Conservation (phyloP, 2,797 vertebrate species). For the Spinibarbus caldwelli region DNA sequence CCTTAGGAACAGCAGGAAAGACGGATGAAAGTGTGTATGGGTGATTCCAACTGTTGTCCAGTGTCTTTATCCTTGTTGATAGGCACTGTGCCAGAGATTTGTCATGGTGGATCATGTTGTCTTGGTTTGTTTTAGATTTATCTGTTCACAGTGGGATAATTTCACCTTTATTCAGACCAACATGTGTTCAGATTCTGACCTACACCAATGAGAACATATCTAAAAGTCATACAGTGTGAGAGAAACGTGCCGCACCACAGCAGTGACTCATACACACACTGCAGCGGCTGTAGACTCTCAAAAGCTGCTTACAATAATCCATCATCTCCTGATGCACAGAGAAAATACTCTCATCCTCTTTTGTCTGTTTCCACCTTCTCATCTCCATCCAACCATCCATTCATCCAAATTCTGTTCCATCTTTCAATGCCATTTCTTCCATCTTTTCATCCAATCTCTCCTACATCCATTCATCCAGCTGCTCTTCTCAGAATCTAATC, state of each 20-base stretch:
- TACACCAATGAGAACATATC: background rate
- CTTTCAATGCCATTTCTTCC: background rate
- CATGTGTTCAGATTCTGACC: background rate
- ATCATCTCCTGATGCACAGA: conserved; percentile 1
- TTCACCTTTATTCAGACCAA: background rate
- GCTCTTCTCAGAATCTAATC: background rate
- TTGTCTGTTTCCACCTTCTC: background rate
- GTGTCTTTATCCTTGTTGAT: background rate
- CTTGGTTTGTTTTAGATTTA: conserved; percentile 9
- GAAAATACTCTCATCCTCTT: conserved; percentile 3
- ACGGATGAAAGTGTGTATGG: background rate
- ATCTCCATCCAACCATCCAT: background rate
- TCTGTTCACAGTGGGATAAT: background rate
- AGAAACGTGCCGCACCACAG: background rate
- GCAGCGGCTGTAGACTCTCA: conserved; percentile 3
- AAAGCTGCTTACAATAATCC: conserved; percentile 52
- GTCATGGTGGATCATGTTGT: background rate
- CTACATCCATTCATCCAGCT: background rate
- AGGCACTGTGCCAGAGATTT: conserved; percentile 1
- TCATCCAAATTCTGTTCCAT: background rate
- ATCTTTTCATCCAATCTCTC: no score
- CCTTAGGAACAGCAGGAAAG: background rate
- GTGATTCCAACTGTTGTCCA: conserved; percentile 9
- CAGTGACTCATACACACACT: conserved; percentile 8
- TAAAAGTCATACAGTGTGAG: background rate